A percentile compares a stretch with the other conserved stretches of the same genome.
phyloP scores from a whole-genome alignment of 2,797 vertebrate genomes.

The Aeoliscus strigatus region DNA sequence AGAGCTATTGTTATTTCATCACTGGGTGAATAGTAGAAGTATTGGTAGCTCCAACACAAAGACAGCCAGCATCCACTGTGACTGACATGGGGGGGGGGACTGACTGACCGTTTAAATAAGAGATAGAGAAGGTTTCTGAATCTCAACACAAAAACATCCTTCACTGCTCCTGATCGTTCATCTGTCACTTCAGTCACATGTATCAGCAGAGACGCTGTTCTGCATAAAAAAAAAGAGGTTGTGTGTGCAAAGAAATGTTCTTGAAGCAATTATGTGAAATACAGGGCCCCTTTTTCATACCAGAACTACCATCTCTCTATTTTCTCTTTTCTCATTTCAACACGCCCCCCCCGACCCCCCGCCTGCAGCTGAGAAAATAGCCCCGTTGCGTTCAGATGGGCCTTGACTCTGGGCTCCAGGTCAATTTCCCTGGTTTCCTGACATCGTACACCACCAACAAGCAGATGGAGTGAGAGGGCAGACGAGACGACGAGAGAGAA shows the following conservation, averaged over 20 bases:
- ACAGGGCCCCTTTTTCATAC: slow-evolving; percentile 33
- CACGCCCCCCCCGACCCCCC: slow-evolving; percentile 24
- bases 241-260: slow-evolving; percentile 24
- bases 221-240: slow-evolving; percentile 3
- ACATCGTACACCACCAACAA: slow-evolving; percentile 53
- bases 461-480: slow-evolving; percentile 47
- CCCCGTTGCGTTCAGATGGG: slow-evolving; percentile 47
- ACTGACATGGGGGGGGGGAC: too few species aligned
- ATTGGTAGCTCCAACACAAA: too few species aligned
- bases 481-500: slow-evolving; percentile 17
- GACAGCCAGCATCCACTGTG: too few species aligned
- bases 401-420: slow-evolving; percentile 62
- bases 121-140: too few species aligned
- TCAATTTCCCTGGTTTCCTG: slow-evolving; percentile 70
- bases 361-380: slow-evolving; percentile 76
- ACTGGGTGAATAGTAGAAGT: too few species aligned
- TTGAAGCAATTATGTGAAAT: slow-evolving; percentile 55
- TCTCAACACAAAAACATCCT: too few species aligned
- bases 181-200: too few species aligned
- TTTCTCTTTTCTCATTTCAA: slow-evolving; percentile 30
- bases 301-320: slow-evolving; percentile 18
- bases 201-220: slow-evolving; percentile 1
- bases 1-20: too few species aligned
- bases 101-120: too few species aligned
- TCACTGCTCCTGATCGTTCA: too few species aligned